Conservation (phyloP, 2,113 vertebrate species). For the Stomatorhinus ivindoensis region DNA sequence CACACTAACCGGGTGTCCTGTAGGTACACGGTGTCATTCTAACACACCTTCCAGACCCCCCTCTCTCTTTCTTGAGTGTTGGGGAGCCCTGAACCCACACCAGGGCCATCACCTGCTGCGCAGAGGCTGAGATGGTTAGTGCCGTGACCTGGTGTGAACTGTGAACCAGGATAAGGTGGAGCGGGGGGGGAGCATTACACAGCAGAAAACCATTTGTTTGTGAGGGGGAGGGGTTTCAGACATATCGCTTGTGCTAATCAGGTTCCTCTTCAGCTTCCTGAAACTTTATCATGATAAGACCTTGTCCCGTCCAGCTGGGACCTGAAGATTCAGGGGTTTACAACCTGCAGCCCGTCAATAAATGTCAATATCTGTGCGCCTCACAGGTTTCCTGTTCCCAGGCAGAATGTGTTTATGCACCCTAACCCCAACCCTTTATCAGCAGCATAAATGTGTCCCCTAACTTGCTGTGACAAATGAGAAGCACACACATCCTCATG, state of each 20-base stretch:
- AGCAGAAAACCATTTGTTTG: not conserved
- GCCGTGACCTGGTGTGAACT: not conserved
- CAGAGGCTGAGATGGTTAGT: not conserved
- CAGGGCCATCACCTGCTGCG: not conserved
- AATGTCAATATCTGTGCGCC: conserved; percentile 46
- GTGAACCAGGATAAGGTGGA: not conserved
- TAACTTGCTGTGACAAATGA: conserved; percentile 20
- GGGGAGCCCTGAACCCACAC: not conserved
- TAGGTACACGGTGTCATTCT: conserved; percentile 1
- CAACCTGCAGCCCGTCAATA: conserved; percentile 12
- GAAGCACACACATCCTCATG: not conserved
- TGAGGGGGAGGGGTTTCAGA: not conserved
- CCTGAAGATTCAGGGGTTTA: conserved; percentile 6
- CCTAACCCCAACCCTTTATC: conserved; percentile 56
- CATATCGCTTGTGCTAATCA: not conserved
- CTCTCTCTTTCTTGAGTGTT: not conserved
- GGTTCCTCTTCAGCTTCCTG: conserved; percentile 7
- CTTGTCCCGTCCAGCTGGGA: not conserved
- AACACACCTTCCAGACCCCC: not conserved
- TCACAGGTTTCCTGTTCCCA: conserved; percentile 45
- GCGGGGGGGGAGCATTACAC: not conserved
- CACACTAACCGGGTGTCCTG: no score
- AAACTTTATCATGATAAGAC: conserved; percentile 5
- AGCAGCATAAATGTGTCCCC: conserved; percentile 38
- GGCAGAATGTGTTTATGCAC: conserved; percentile 43